phyloP scores from a whole-genome alignment of 2,113 vertebrate genomes.

The Beaufortia kweichowensis region DNA sequence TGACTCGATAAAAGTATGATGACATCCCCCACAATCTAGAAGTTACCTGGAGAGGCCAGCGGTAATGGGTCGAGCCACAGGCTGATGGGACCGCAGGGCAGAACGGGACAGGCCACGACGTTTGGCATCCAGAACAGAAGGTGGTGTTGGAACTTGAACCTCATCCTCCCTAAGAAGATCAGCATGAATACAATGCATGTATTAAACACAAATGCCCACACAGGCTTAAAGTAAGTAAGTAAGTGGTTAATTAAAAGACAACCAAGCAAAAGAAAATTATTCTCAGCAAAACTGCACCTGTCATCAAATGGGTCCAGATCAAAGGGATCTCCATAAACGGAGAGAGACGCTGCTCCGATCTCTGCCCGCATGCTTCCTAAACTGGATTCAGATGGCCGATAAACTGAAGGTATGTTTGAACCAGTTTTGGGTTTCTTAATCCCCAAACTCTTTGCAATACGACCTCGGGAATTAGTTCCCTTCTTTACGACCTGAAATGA shows the following conservation, averaged over 20 bases:
- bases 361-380: conserved; percentile 88
- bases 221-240: neutral
- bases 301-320: conserved; percentile 85
- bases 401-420: conserved; percentile 80
- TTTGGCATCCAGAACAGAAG: conserved; percentile 82
- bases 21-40: neutral
- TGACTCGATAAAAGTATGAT: too few species aligned
- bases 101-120: conserved; percentile 87
- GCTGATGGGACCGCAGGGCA: conserved; percentile 90
- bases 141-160: conserved; percentile 66
- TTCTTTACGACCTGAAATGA: conserved; percentile 66
- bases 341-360: conserved; percentile 91
- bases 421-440: conserved; percentile 76
- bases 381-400: conserved; percentile 77
- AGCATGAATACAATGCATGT: neutral
- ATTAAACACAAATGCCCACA: neutral
- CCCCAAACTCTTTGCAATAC: conserved; percentile 85
- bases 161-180: conserved; percentile 61
- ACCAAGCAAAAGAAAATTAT: neutral
- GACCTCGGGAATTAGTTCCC: conserved; percentile 74
- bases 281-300: conserved; percentile 33
- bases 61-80: conserved; percentile 88
- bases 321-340: conserved; percentile 89
- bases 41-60: conserved; percentile 82
- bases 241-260: neutral